These are phyloP conservation scores for Cyanistes caeruleus DNA, from an alignment of 2,113 vertebrate genomes.

Conservation along the genomic window DNA sequence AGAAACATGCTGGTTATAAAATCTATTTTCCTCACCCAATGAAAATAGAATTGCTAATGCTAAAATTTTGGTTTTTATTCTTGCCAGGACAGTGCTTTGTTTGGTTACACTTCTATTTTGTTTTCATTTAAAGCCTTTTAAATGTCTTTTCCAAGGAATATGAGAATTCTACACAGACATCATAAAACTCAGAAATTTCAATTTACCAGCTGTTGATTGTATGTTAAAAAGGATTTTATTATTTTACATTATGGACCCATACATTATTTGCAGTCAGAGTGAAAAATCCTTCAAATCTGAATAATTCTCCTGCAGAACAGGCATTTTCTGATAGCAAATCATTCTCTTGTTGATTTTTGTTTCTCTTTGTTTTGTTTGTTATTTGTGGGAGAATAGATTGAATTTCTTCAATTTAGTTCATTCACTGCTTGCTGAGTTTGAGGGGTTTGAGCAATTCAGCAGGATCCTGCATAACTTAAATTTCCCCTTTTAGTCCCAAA, in stretches of 20 bases:
- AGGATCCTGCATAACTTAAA: neutral
- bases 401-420: neutral
- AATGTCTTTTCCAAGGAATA: neutral
- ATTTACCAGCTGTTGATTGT: neutral
- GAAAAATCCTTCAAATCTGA: neutral
- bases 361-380: neutral
- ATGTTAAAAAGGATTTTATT: neutral
- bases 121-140: neutral
- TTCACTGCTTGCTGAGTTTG: neutral
- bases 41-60: neutral
- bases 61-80: neutral
- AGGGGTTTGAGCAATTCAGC: neutral
- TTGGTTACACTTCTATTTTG: neutral
- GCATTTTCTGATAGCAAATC: neutral
- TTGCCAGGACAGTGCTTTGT: neutral
- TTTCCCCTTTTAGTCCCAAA: neutral
- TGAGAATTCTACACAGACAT: neutral
- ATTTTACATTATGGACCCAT: neutral
- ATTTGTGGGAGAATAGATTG: neutral
- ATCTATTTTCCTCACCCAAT: neutral
- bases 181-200: neutral
- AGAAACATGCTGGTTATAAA: neutral
- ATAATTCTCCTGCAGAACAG: neutral
- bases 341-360: neutral
- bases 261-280: neutral